Evolutionary conservation across 2,888 invertebrate species (phyloP).

Genomic region (Iphiclides podalirius): DNA sequence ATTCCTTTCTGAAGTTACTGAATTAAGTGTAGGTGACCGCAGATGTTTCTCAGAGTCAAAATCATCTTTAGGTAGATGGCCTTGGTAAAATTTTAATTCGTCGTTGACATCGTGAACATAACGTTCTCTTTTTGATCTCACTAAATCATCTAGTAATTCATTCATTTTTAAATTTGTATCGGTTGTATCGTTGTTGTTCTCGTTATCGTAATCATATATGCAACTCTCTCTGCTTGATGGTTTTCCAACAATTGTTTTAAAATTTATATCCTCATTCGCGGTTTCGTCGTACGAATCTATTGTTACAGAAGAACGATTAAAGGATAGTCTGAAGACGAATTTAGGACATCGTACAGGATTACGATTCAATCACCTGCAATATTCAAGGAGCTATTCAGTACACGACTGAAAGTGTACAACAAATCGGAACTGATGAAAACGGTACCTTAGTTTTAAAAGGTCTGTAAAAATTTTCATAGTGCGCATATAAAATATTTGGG

Average conservation of each 20-base stretch:
- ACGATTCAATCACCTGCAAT: background rate
- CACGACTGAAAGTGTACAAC: too few relatives aligned
- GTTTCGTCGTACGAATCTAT: background rate
- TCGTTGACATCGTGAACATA: background rate
- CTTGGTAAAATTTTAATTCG: constrained; percentile 10
- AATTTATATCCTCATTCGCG: background rate
- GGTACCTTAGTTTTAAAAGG: background rate
- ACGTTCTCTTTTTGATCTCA: background rate
- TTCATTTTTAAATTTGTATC: background rate
- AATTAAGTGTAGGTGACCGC: background rate
- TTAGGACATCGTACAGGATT: background rate
- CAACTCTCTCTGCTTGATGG: background rate
- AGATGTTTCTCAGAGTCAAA: background rate
- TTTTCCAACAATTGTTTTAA: background rate
- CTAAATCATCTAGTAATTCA: background rate
- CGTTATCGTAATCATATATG: background rate
- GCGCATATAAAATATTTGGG: too few relatives aligned
- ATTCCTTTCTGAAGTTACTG: constrained; percentile 7
- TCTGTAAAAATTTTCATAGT: too few relatives aligned
- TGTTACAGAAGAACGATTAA: background rate
- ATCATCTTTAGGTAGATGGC: constrained; percentile 12
- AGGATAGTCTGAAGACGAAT: background rate
- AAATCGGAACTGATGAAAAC: too few relatives aligned
- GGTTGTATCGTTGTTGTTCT: background rate
- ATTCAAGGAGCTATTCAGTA: background rate